Conservation (phyloP, 2,113 vertebrate species). For the Strix uralensis region DNA sequence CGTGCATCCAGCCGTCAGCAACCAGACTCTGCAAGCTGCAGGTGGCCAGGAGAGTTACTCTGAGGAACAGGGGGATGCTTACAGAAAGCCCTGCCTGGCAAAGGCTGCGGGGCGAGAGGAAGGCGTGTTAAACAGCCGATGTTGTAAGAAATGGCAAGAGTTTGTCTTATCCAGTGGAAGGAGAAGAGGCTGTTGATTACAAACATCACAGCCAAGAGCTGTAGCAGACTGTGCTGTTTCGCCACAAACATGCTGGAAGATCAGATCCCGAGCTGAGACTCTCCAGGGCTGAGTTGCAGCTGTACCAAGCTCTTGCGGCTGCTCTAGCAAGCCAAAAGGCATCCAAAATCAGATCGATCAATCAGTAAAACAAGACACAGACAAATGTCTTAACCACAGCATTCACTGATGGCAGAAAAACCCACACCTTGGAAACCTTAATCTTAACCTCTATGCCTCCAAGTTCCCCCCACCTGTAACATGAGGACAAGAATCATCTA, state of each 20-base stretch:
- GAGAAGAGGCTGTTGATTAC: not conserved
- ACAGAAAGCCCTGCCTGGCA: not conserved
- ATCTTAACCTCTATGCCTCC: not conserved
- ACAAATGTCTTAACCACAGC: not conserved
- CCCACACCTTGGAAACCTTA: not conserved
- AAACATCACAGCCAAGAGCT: not conserved
- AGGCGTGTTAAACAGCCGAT: not conserved
- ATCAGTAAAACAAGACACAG: not conserved
- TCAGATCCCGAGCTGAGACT: not conserved
- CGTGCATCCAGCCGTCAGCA: not conserved
- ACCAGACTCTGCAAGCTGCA: not conserved
- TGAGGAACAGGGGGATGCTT: not conserved
- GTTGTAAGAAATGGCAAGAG: not conserved
- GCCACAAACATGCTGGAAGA: not conserved
- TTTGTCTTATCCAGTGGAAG: not conserved
- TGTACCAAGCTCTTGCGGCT: not conserved
- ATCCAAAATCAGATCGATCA: not conserved
- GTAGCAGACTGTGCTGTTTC: not conserved
- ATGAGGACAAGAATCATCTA: not conserved
- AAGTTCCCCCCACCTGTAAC: not conserved
- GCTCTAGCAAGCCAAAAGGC: not conserved
- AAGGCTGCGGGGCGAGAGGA: fast-evolving
- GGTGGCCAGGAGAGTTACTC: not conserved
- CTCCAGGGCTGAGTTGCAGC: not conserved
- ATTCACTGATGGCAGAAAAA: not conserved